Base-by-base conservation (phyloP, 2,113 vertebrate genomes). In the Prionailurus bengalensis region DNA sequence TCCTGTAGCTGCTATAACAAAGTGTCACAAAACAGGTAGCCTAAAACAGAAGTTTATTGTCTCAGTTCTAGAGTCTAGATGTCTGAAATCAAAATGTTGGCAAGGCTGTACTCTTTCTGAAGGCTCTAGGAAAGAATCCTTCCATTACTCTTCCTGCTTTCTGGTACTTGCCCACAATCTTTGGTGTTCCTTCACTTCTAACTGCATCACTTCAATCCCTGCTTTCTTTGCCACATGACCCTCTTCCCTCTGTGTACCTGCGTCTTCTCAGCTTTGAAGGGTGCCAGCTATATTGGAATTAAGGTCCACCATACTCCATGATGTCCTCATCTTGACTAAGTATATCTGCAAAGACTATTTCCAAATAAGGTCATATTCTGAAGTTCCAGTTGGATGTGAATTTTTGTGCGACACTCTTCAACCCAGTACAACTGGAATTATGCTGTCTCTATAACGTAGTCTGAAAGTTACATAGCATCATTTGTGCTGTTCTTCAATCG, bases 271-370 rank as follows among this genome's bases (percentile, higher is more conserved):
- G 92, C 51, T 58, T 58, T 5, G 27, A 76, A 86, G 23, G 42
- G 51, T 31, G 33, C 29, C 17, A 93, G 27, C n/a, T 14, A 33
- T 68, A 29, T 42, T 58, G 29, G 42, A 81, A 78, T 73, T n/a
- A 61, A 33, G 3, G 4, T 42, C 36, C 53, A n/a, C 29, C 21
- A 7, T 58, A 29, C 92, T 82, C 45, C 45, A 45, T 11, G 83
- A 14, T 55, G n/a, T 51, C n/a, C 12, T 76, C n/a, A 94, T 81
- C 45, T 96, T 82, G 53, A 79, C 29, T 90, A 68, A 91, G 68
- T 36, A 78, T 16, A 83, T 36, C 63, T 78, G 1, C 4, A 55
- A 39, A 88, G 63, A 45, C 36, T 84, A 45, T 80, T 84, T 93
- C 78, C 88, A 79, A 90, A 94, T 61, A 88, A 81, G 29, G 23